A percentile compares a stretch with the other conserved stretches of the same genome.
phyloP scores from a whole-genome alignment of 2,113 vertebrate genomes.

The Meleagris gallopavo region DNA sequence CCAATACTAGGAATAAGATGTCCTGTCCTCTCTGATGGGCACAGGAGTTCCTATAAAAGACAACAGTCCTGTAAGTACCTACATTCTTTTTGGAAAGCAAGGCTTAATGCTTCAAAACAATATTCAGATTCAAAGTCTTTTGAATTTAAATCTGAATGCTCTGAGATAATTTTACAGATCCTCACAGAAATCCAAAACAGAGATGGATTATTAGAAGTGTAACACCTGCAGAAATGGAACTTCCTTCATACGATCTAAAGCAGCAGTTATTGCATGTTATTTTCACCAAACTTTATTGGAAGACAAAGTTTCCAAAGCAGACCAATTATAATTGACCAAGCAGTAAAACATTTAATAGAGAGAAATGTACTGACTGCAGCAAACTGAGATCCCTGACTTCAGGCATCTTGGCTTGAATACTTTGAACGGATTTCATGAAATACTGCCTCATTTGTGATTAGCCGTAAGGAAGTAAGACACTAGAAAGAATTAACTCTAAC shows the following conservation, averaged over 20 bases:
- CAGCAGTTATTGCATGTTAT: neutral
- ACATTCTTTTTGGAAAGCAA: neutral
- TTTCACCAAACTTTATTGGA: neutral
- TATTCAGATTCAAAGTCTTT: neutral
- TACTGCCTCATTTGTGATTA: slow-evolving; percentile 1
- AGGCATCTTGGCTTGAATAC: neutral
- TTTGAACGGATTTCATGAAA: slow-evolving; percentile 24
- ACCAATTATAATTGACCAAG: neutral
- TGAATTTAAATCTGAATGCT: neutral
- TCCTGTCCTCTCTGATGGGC: neutral
- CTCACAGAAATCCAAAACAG: neutral
- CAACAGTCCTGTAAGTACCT: neutral
- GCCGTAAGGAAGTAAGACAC: slow-evolving; percentile 19
- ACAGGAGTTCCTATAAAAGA: neutral
- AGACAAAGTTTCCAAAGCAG: neutral
- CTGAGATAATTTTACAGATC: neutral
- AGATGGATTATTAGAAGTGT: neutral
- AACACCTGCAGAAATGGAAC: neutral
- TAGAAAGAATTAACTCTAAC: slow-evolving; percentile 39
- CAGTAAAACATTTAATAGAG: neutral
- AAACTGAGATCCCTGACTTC: neutral
- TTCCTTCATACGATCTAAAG: neutral
- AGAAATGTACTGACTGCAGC: neutral
- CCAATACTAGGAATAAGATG: neutral
- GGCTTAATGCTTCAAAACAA: neutral